phyloP scores from a whole-genome alignment of 2,888 invertebrate genomes.

The Nasonovia ribisnigri region DNA sequence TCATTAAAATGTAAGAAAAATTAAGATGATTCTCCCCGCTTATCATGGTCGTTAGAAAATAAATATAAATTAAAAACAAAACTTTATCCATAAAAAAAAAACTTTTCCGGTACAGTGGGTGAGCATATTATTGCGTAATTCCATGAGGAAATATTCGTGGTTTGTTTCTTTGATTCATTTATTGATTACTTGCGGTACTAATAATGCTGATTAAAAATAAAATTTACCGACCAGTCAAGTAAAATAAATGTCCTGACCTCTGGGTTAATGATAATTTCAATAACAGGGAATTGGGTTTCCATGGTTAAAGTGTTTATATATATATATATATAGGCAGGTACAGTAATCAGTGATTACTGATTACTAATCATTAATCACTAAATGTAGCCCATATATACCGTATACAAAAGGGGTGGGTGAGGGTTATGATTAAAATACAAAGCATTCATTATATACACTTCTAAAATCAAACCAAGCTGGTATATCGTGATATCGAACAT shows the following conservation, averaged over 20 bases:
- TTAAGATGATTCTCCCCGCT: background rate
- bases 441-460: background rate
- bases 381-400: background rate
- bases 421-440: conserved; percentile 2
- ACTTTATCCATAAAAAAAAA: conserved; percentile 1
- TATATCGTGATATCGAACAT: background rate
- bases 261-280: background rate
- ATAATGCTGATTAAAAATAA: background rate
- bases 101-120: background rate
- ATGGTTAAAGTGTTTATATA: background rate
- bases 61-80: conserved; percentile 6
- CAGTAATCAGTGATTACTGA: conserved; percentile 9
- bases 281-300: background rate
- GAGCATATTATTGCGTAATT: background rate
- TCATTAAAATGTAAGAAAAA: background rate
- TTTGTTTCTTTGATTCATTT: background rate
- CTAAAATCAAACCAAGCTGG: background rate
- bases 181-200: background rate
- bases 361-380: background rate
- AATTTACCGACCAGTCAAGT: background rate
- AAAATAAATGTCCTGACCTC: background rate
- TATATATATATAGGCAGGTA: background rate
- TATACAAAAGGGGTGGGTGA: background rate
- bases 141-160: background rate
- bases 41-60: background rate